phyloP scores from a whole-genome alignment of 2,797 vertebrate genomes.

The Hypotaenidia okinawae region DNA sequence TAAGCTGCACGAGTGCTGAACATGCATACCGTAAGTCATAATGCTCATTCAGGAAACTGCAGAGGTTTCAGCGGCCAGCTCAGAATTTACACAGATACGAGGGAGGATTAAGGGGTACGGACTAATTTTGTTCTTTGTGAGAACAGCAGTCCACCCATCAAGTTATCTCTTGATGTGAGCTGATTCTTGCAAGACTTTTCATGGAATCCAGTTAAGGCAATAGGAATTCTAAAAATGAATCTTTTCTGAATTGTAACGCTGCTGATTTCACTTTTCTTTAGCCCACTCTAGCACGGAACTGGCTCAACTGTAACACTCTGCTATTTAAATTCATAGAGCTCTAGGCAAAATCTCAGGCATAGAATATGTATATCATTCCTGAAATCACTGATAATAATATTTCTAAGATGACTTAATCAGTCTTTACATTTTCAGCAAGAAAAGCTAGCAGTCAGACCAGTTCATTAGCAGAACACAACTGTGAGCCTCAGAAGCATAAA shows the following conservation, averaged over 20 bases:
- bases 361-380: background rate
- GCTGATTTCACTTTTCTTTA: conserved; percentile 39
- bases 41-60: background rate
- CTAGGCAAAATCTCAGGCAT: background rate
- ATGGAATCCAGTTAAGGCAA: background rate
- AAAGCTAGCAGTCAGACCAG: background rate
- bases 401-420: background rate
- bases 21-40: background rate
- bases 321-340: background rate
- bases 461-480: background rate
- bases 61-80: background rate
- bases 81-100: background rate
- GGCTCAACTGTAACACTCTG: background rate
- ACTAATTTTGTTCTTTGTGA: background rate
- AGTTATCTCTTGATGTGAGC: background rate
- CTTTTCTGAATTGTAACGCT: background rate
- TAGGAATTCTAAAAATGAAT: background rate
- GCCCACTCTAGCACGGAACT: background rate
- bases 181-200: background rate
- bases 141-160: background rate
- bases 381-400: background rate
- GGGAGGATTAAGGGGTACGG: background rate
- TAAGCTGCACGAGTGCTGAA: background rate
- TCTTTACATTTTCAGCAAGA: background rate
- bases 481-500: background rate